A percentile compares a stretch with the other conserved stretches of the same genome.
phyloP scores from a whole-genome alignment of 2,113 vertebrate genomes.

The Chaetorhynchus papuensis region DNA sequence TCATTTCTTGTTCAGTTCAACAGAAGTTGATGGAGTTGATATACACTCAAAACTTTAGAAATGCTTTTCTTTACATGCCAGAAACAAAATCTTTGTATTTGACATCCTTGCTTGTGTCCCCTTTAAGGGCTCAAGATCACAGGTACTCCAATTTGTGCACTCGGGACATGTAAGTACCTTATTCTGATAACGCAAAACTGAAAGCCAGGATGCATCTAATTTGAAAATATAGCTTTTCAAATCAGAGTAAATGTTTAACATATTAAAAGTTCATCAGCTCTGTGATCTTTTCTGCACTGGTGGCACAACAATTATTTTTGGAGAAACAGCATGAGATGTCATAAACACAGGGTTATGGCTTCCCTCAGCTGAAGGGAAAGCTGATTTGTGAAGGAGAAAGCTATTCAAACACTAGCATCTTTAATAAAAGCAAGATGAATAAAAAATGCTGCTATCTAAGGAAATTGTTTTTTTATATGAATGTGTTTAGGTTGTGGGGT shows the following conservation, averaged over 20 bases:
- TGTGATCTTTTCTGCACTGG: background rate
- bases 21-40: background rate
- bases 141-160: background rate
- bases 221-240: background rate
- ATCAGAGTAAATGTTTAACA: background rate
- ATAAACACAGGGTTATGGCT: conserved; percentile 32
- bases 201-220: background rate
- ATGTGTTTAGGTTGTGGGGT: background rate
- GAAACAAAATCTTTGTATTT: background rate
- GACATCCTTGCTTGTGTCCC: background rate
- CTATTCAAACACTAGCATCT: conserved; percentile 10
- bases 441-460: conserved; percentile 31
- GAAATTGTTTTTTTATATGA: conserved; percentile 46
- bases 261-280: conserved; percentile 26
- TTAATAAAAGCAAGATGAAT: conserved; percentile 48
- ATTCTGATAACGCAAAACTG: background rate
- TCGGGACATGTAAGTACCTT: background rate
- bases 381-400: conserved; percentile 14
- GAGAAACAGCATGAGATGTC: conserved; percentile 23
- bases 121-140: background rate
- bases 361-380: conserved; percentile 12
- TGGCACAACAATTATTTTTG: conserved; percentile 39
- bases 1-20: background rate
- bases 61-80: background rate
- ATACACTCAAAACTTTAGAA: background rate